Percentiles rank a stretch among this genome's conserved stretches.
Conservation (phyloP, 2,797 vertebrate species). For the Meda fulgida region DNA sequence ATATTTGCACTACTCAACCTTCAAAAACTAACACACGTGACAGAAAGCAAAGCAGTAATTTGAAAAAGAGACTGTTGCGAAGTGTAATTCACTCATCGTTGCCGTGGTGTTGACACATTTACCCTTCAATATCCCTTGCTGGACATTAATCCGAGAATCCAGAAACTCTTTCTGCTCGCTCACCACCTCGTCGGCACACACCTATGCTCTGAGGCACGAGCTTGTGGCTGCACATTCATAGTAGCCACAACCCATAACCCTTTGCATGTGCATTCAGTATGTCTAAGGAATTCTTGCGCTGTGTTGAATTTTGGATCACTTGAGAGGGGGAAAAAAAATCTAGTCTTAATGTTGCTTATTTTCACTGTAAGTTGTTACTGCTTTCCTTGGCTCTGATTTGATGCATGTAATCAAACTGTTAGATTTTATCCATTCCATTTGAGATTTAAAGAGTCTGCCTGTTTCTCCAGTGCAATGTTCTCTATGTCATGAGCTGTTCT, state of each 20-base stretch:
- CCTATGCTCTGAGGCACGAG: constrained; percentile 37
- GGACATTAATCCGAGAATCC: constrained; percentile 57
- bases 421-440: constrained; percentile 36
- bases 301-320: constrained; percentile 33
- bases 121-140: constrained; percentile 53
- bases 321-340: neutral
- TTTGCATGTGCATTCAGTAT: constrained; percentile 9
- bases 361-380: constrained; percentile 39
- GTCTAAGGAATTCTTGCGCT: constrained; percentile 23
- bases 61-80: neutral
- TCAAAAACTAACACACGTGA: constrained; percentile 14
- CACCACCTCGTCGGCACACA: constrained; percentile 55
- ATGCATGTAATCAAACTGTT: constrained; percentile 43
- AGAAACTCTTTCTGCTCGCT: constrained; percentile 40
- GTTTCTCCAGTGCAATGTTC: constrained; percentile 39
- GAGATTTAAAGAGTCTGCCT: constrained; percentile 5
- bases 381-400: constrained; percentile 41
- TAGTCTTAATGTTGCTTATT: constrained; percentile 36
- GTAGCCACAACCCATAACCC: constrained; percentile 36
- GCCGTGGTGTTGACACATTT: constrained; percentile 49
- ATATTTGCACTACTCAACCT: constrained; percentile 24
- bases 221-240: constrained; percentile 21
- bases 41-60: constrained; percentile 6
- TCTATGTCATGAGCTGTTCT: constrained; percentile 42
- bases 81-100: constrained; percentile 48